Evolutionary conservation across 23 tunicate genomes (phyloP), one percentile per base, ranked within the genome.

Genomic region (Diplosoma virens): DNA sequence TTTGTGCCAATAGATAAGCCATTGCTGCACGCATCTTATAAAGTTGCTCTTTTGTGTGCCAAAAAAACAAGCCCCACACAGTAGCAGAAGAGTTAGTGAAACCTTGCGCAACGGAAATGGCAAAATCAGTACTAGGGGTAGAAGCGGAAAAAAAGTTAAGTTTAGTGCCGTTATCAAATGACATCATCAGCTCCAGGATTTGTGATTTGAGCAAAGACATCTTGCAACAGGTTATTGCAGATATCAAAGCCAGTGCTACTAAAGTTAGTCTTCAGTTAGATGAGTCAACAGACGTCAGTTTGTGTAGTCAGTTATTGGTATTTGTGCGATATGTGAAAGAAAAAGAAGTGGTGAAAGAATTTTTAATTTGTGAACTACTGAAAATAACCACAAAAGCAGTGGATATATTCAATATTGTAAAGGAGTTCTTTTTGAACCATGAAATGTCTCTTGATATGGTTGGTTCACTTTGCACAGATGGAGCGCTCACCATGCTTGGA

Each of bases 401-500:
- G 21, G 70, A 63, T 30, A n/a, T 28, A 63, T 63, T 63, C 33
- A 63, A 63, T 63, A 63, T 63, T 30, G 70, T 30, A 28, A 63
- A 63, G 70, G 20, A 63, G 70, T 63, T 63, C 70, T 63, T 63
- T 63, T 63, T 63, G 70, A 63, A 63, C 37, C 70, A 63, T 20
- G 70, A 63, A 63, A 63, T 26, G 36, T 27, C 70, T 63, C 70
- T 63, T 63, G 70, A 63, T 30, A 63, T 63, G 70, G 70, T 30
- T 14, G 70, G 9, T 20, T 63, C 35, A 63, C 70, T 63, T 63
- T 63, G 70, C 70, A 63, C 33, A 28, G 78, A 72, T 47, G 20
- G 78, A 27, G 78, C 78, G 29, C 78, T 34, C 61, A 61, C 78
- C 63, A 72, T 72, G 78, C 60, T 72, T 37, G 78, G 70, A 70